These are phyloP conservation scores for Lophochroa leadbeateri DNA, from an alignment of 2,113 vertebrate genomes.

Conservation along the genomic window DNA sequence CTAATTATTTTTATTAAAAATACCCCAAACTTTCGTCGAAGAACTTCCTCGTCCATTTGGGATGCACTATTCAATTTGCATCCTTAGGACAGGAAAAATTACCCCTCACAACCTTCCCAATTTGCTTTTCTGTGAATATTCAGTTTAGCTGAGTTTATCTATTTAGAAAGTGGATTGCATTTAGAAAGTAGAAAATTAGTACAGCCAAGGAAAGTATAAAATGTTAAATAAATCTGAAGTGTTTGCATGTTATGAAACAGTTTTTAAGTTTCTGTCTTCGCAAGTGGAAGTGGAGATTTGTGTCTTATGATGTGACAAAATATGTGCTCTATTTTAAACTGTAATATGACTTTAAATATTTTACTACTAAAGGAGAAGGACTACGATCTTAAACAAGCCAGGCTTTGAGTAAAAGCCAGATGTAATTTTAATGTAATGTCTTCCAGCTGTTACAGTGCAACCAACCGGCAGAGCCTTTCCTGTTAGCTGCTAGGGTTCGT, in stretches of 20 bases:
- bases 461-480: not conserved
- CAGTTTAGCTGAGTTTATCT: not conserved
- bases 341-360: not conserved
- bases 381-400: not conserved
- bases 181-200: not conserved
- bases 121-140: not conserved
- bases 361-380: not conserved
- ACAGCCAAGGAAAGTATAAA: not conserved
- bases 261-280: not conserved
- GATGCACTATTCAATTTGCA: not conserved
- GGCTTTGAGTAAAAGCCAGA: not conserved
- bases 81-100: not conserved
- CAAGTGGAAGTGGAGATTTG: not conserved
- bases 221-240: not conserved
- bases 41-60: not conserved
- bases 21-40: rapidly evolving
- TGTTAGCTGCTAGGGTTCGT: not conserved
- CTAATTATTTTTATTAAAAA: not conserved
- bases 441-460: not conserved
- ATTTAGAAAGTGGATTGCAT: not conserved
- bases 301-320: not conserved
- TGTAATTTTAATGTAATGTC: not conserved
- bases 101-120: not conserved
- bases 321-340: not conserved
- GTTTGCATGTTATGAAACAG: not conserved